Conservation (phyloP, 2,113 vertebrate genomes). For the Lanius ludovicianus region DNA sequence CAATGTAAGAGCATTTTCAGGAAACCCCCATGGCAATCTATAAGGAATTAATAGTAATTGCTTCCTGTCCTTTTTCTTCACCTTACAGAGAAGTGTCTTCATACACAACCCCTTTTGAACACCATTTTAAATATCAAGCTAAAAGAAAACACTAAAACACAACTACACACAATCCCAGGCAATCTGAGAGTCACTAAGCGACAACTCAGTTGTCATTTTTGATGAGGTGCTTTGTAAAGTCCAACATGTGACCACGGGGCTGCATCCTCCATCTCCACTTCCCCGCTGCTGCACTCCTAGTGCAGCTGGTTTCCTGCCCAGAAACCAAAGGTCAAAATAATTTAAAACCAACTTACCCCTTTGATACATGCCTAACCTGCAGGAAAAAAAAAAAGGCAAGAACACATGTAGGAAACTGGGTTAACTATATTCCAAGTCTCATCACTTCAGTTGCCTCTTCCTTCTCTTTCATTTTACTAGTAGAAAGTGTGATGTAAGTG, state of each 20-base stretch:
- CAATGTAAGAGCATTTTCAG: background rate
- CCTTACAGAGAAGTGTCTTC: background rate
- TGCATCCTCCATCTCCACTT: background rate
- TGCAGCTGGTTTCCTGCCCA: background rate
- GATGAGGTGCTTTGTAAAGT: background rate
- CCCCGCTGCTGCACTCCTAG: background rate
- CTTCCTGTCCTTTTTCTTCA: background rate
- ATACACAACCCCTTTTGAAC: background rate
- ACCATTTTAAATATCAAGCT: background rate
- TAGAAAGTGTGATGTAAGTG: slow-evolving; percentile 38
- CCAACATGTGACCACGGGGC: rapidly evolving
- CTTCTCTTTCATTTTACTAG: slow-evolving; percentile 15
- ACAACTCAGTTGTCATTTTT: background rate
- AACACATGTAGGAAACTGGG: background rate
- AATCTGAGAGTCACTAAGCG: background rate
- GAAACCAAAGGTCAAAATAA: background rate
- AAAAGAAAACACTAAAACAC: background rate
- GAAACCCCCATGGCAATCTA: background rate
- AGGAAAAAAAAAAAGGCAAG: background rate
- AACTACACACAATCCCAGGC: background rate
- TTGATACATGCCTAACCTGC: background rate
- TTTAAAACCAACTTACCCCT: background rate
- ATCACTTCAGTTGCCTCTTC: background rate
- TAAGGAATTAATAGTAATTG: background rate
- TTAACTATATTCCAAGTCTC: slow-evolving; percentile 34